These are phyloP conservation scores for Catocala nupta DNA, from an alignment of 2,888 invertebrate species.

Conservation along the genomic window DNA sequence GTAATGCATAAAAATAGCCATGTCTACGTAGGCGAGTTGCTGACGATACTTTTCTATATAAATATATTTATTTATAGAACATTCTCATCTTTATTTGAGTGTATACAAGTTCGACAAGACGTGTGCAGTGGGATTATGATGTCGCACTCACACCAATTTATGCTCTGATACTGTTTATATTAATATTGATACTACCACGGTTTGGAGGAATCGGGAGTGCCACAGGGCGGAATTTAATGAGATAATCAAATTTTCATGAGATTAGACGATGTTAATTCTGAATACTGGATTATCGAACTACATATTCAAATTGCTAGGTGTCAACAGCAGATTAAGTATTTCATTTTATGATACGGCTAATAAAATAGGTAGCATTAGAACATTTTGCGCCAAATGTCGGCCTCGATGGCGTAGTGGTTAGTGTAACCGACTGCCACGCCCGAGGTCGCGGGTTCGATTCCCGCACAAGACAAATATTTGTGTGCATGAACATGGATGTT, in stretches of 20 bases:
- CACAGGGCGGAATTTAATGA: constrained; percentile 20
- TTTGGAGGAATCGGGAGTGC: constrained; percentile 9
- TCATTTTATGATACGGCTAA: too few relatives aligned
- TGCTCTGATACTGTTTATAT: constrained; percentile 28
- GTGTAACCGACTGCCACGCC: too few relatives aligned
- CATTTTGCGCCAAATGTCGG: too few relatives aligned
- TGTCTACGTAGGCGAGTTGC: constrained; percentile 53
- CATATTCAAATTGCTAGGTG: neutral
- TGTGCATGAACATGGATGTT: too few relatives aligned
- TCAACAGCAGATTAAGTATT: too few relatives aligned
- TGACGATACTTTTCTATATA: constrained; percentile 57
- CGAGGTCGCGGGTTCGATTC: too few relatives aligned
- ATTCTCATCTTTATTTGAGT: constrained; percentile 55
- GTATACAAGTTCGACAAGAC: constrained; percentile 45
- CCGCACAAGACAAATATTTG: too few relatives aligned
- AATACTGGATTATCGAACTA: neutral
- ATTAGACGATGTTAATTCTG: neutral
- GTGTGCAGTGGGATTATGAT: constrained; percentile 58
- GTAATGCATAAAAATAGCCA: constrained; percentile 50
- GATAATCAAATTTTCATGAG: constrained; percentile 1
- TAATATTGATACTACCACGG: constrained; percentile 18
- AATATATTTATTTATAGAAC: constrained; percentile 60
- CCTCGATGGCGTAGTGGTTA: too few relatives aligned
- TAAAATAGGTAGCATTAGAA: too few relatives aligned
- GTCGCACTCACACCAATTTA: constrained; percentile 49